These are phyloP conservation scores for Sitobion miscanthi DNA, from an alignment of 1,140 invertebrate species.

Conservation along the genomic window DNA sequence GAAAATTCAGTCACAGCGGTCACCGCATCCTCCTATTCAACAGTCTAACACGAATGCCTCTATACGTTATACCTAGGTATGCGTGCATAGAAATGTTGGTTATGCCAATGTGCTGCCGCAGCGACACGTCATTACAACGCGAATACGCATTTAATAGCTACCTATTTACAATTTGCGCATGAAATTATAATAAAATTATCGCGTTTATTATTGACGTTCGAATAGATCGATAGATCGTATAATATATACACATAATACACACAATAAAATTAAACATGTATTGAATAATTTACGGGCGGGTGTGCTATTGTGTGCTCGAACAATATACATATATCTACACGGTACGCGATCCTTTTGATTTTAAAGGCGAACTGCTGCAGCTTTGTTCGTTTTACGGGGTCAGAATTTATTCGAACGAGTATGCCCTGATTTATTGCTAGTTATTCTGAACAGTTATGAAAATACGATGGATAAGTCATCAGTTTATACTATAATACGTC, in stretches of 20 bases:
- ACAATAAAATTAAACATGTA: background rate
- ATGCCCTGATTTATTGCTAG: background rate
- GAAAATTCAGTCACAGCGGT: background rate
- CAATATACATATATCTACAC: background rate
- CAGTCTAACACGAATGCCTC: background rate
- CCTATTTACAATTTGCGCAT: background rate
- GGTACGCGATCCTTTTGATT: background rate
- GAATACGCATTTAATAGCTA: background rate
- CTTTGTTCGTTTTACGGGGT: background rate
- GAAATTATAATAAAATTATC: slow-evolving; percentile 42
- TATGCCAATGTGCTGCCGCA: background rate
- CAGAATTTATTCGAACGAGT: background rate
- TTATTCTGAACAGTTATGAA: background rate
- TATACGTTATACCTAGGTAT: background rate
- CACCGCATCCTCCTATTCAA: background rate
- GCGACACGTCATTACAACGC: background rate
- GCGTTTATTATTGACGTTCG: background rate
- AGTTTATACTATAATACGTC: background rate
- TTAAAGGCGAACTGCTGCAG: background rate
- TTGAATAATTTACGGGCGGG: background rate
- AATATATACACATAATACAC: background rate
- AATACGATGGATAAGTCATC: background rate
- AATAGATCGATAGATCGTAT: background rate
- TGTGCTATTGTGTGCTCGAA: background rate
- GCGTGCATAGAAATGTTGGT: background rate